Base-by-base conservation (phyloP, 2,797 vertebrate genomes). In the Adrianichthys oophorus region DNA sequence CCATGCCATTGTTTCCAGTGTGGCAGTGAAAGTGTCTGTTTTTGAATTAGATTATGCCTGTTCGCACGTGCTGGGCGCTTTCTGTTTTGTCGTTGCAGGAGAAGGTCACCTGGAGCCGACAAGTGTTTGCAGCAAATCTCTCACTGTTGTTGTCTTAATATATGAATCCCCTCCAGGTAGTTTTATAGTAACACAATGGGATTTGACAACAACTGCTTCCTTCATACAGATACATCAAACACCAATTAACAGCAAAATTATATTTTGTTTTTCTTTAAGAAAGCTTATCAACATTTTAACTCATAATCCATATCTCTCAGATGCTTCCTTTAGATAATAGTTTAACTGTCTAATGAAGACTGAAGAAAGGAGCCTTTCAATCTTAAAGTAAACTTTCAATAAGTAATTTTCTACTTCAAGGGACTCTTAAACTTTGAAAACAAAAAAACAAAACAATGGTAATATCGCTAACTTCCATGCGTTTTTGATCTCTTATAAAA, bases 121-220 rank as follows among this genome's bases (percentile, higher is more conserved):
- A 90, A 85, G 89, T 89, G 86, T 90, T 89, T 81, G 80, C 88
- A 89, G 73, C 76, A 74, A 76, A 83, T 90, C 82, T 68, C 74
- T 74, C 68, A 90, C 78, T 76, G 82, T 69, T 61, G 37, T 61
- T 65, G 68, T 68, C 72, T 46, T 82, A 79, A 84, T 82, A 84
- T 72, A 67, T 74, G 70, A 62, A 74, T 79, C 62, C 66, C 76
- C 70, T 70, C 40, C 51, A 51, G 86, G 82, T 78, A 80, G 56
- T 52, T 84, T 77, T 57, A 71, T 46, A 48, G 52, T 41, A 62
- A 72, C 76, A 82, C 72, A 62, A 48, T 45, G 43, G 50, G 58
- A 24, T 78, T 76, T 71, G 71, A 84, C 74, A 79, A 59, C 59
- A 56, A 55, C 59, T 63, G 56, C 44, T 52, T 57, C 32, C 13